phyloP scores from a whole-genome alignment of 64 coral and sea anemone genomes.

The Trachythela sp. region DNA sequence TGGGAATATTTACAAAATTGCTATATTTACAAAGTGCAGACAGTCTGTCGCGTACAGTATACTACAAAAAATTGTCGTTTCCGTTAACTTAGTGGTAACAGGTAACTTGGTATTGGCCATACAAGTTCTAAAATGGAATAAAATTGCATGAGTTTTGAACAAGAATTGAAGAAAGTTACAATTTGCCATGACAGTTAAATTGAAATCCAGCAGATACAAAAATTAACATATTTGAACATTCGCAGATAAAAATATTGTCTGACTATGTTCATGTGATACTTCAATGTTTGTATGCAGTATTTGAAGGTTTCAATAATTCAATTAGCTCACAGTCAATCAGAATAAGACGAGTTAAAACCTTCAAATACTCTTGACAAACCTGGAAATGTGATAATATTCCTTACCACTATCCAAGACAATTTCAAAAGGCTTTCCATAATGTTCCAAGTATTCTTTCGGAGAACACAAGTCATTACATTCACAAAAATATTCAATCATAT shows the following conservation, averaged over 20 bases:
- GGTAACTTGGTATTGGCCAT: neutral
- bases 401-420: slow-evolving; percentile 14
- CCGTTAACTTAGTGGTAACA: neutral
- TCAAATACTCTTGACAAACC: too few relatives aligned
- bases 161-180: too few relatives aligned
- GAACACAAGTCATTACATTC: neutral
- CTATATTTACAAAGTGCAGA: neutral
- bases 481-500: neutral
- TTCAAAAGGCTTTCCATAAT: neutral
- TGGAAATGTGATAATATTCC: too few relatives aligned
- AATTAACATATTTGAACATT: too few relatives aligned
- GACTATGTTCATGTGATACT: too few relatives aligned
- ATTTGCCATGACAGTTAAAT: neutral
- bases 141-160: neutral
- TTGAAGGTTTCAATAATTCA: too few relatives aligned
- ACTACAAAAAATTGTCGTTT: neutral
- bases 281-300: too few relatives aligned
- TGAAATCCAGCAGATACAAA: neutral
- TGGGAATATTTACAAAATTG: too few relatives aligned
- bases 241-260: too few relatives aligned
- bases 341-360: too few relatives aligned
- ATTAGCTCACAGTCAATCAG: too few relatives aligned
- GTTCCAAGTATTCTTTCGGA: neutral
- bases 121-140: neutral
- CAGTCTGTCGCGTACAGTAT: too few relatives aligned